Conservation (phyloP, 1,140 invertebrate genomes). For the Oedothorax gibbosus region DNA sequence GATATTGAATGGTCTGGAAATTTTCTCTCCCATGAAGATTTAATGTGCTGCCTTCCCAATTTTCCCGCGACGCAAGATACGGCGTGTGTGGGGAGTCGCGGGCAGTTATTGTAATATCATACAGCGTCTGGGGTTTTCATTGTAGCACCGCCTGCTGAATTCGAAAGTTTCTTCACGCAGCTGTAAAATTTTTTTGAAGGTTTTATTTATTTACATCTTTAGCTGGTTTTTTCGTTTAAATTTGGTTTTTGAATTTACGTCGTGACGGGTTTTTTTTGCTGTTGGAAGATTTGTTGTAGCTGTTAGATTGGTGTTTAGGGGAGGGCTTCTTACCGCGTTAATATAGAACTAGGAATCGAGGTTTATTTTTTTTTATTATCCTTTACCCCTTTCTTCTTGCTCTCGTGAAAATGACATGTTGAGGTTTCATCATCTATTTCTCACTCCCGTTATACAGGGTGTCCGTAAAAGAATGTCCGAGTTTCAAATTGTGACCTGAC, state of each 20-base stretch:
- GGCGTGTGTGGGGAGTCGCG: neutral
- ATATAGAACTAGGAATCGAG: too few species aligned
- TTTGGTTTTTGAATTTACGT: neutral
- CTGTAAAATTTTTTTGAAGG: neutral
- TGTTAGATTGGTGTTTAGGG: too few species aligned
- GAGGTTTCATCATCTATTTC: too few species aligned
- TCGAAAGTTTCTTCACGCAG: slow-evolving; percentile 32
- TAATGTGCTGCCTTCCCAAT: slow-evolving; percentile 38
- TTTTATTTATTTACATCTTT: neutral
- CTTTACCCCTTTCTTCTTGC: too few species aligned
- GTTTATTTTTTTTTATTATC: too few species aligned
- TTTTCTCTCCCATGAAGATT: slow-evolving; percentile 54
- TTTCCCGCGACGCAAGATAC: slow-evolving; percentile 24
- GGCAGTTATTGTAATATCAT: slow-evolving; percentile 45
- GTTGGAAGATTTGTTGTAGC: too few species aligned
- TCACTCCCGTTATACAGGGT: too few species aligned
- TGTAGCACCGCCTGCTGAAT: slow-evolving; percentile 32
- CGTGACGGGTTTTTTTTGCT: neutral
- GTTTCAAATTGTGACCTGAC: too few species aligned
- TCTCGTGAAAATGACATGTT: too few species aligned
- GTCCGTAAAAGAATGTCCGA: too few species aligned
- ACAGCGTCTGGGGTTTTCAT: slow-evolving; percentile 36
- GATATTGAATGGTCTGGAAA: slow-evolving; percentile 40
- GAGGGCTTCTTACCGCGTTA: too few species aligned
- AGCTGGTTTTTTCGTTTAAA: neutral